Conservation (phyloP, 2,797 vertebrate species). For the Fringilla coelebs region DNA sequence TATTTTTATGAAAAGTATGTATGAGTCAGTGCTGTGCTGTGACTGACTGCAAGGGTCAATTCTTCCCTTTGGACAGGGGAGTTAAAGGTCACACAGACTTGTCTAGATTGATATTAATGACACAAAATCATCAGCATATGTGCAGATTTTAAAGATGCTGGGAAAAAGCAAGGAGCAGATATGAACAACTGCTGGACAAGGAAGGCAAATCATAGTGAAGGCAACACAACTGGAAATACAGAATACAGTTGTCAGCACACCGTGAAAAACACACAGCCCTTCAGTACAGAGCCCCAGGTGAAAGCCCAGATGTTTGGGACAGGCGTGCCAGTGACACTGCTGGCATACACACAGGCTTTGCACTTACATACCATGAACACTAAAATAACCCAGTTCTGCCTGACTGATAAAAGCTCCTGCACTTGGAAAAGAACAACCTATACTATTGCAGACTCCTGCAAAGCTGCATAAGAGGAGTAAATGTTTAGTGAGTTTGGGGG, state of each 20-base stretch:
- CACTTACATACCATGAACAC: not conserved
- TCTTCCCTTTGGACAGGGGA: slow-evolving; percentile 35
- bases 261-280: not conserved
- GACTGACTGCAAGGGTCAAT: slow-evolving; percentile 14
- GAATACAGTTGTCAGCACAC: not conserved
- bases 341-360: not conserved
- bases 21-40: slow-evolving; percentile 51
- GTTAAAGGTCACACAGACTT: slow-evolving; percentile 46
- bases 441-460: not conserved
- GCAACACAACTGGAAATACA: not conserved
- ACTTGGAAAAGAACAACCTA: not conserved
- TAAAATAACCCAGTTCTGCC: not conserved
- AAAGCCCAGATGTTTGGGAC: not conserved
- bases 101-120: slow-evolving; percentile 34
- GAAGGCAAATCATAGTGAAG: not conserved
- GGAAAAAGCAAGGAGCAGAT: not conserved
- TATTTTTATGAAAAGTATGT: slow-evolving; percentile 51
- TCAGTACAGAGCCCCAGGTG: not conserved
- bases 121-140: slow-evolving; percentile 29
- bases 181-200: not conserved
- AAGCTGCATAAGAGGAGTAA: not conserved
- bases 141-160: not conserved
- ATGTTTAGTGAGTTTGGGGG: not conserved
- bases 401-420: not conserved
- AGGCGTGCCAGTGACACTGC: not conserved